These are phyloP conservation scores for Rhamphomyia laevipes DNA, from an alignment of 2,888 invertebrate genomes.

Conservation along the genomic window DNA sequence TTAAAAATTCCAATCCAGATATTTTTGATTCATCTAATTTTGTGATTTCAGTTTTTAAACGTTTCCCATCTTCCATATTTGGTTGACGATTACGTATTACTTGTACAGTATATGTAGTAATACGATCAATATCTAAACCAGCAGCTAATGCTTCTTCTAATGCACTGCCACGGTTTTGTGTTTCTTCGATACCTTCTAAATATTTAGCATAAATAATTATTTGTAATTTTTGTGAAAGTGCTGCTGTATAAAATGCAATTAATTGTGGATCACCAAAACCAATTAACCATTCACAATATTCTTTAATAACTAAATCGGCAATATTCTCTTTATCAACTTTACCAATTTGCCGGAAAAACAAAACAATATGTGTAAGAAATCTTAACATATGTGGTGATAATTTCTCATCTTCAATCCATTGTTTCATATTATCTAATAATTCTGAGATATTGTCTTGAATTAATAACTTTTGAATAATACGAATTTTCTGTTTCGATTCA, in stretches of 20 bases:
- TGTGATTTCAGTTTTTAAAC: constrained; percentile 43
- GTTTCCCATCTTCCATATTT: constrained; percentile 25
- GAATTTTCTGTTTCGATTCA: constrained; percentile 49
- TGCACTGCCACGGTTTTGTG: constrained; percentile 44
- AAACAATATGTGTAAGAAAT: constrained; percentile 73
- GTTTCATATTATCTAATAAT: constrained; percentile 57
- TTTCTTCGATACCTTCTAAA: constrained; percentile 56
- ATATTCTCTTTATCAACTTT: constrained; percentile 55
- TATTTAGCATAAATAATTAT: constrained; percentile 54
- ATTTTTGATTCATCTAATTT: constrained; percentile 61
- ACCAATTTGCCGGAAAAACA: constrained; percentile 72
- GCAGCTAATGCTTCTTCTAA: constrained; percentile 59
- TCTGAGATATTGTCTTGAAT: constrained; percentile 70
- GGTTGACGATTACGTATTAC: constrained; percentile 43
- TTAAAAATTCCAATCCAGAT: constrained; percentile 74
- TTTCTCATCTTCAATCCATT: constrained; percentile 48
- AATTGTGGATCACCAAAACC: constrained; percentile 61
- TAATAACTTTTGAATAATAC: constrained; percentile 70
- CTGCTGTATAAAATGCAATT: constrained; percentile 76
- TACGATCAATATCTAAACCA: constrained; percentile 70
- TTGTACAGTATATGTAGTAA: constrained; percentile 76
- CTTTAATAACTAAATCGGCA: constrained; percentile 64
- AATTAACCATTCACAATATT: constrained; percentile 60
- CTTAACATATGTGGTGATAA: constrained; percentile 43
- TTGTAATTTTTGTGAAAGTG: constrained; percentile 55